phyloP scores from a whole-genome alignment of 2,888 invertebrate genomes.

The Sinodicranocentrus sp. region DNA sequence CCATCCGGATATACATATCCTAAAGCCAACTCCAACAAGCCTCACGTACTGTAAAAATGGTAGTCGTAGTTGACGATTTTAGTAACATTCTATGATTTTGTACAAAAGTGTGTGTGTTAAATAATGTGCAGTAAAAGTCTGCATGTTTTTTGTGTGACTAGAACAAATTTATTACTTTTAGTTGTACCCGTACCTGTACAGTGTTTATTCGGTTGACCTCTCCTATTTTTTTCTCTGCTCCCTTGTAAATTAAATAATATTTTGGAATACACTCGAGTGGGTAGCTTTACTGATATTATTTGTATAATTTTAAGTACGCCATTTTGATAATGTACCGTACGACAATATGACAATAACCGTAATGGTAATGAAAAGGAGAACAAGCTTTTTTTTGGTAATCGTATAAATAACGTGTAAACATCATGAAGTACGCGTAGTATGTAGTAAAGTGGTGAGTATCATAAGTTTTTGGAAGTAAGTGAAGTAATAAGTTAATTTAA shows the following conservation, averaged over 20 bases:
- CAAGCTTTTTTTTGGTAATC: too few relatives aligned
- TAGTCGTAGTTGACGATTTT: neutral
- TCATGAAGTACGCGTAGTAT: too few relatives aligned
- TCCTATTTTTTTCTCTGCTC: neutral
- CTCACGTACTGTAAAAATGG: conserved; percentile 1
- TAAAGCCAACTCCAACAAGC: too few relatives aligned
- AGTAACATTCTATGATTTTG: conserved; percentile 25
- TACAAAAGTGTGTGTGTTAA: conserved; percentile 42
- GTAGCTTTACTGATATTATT: neutral
- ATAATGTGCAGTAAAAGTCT: conserved; percentile 6
- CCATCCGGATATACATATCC: too few relatives aligned
- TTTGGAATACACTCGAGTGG: neutral
- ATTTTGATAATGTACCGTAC: too few relatives aligned
- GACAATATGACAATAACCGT: too few relatives aligned
- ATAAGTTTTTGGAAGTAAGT: conserved; percentile 19
- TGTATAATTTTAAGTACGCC: too few relatives aligned
- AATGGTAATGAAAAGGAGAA: too few relatives aligned
- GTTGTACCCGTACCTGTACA: conserved; percentile 14
- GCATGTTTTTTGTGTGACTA: neutral
- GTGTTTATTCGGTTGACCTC: conserved; percentile 1
- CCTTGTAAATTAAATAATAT: too few relatives aligned
- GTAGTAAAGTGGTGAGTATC: conserved; percentile 40
- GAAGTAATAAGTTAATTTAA: neutral
- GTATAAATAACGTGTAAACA: too few relatives aligned
- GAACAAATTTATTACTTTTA: conserved; percentile 8